Base-by-base conservation (phyloP, 2,113 vertebrate species). In the Microtus richardsoni region DNA sequence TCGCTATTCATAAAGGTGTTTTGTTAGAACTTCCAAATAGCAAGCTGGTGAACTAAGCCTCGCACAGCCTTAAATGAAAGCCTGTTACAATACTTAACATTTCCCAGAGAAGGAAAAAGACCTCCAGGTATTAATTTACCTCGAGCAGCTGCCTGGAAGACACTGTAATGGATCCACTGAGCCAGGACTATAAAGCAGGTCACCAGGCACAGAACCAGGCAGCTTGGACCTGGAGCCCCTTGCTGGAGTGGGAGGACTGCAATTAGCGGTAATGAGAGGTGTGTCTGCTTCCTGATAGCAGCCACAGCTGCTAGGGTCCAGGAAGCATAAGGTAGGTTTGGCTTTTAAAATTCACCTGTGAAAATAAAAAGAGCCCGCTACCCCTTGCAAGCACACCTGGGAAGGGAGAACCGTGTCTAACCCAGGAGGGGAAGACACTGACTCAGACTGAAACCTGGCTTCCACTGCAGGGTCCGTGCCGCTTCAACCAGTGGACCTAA, bases 101-200 rank as follows among this genome's bases (percentile, higher is more conserved):
- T 97, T 96, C 93, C 94, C 95, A 91, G 83, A 97, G 95, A 97
- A 97, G 96, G 97, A 98, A 97, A 98, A 96, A 98, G 97, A 98
- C 97, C 96, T 79, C 95, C 97, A 98, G 96, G 96, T 99, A 98
- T 98, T 98, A 98, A 98, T 98, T 99, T 98, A 98, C 97, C 97
- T 97, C 96, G 96, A 98, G 94, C 98, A 98, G 98, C 98, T 98
- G 98, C 98, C 97, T 94, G 85, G 94, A 97, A 98, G 98, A 97
- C 93, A 92, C 91, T 84, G 96, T 93, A 96, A 96, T 95, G 90
- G 92, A 97, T 95, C 97, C 94, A 95, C 60, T 97, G 49, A 89
- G 96, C 94, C 70, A 24, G 66, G 8, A 96, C n/a, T 97, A 97
- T 95, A 97, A 98, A 98, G 97, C 0, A 91, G 84, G 97, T 90